Conservation (phyloP, 2,797 vertebrate genomes). For the Bradypodion ventrale region DNA sequence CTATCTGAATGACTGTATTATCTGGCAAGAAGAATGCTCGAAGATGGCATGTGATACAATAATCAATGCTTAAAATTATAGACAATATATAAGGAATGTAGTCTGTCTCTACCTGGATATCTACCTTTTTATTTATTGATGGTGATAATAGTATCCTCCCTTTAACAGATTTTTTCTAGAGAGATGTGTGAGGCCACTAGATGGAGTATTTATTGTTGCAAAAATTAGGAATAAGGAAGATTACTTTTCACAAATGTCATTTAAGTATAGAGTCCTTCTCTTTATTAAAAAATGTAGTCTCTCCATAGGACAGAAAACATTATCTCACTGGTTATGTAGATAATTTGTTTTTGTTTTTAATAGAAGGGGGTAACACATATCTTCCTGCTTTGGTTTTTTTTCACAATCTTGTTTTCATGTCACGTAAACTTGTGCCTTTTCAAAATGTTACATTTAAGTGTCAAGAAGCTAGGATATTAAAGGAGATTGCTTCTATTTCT, state of each 20-base stretch:
- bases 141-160: neutral
- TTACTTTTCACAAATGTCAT: conserved; percentile 9
- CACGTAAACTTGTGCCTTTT: neutral
- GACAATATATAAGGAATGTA: conserved; percentile 8
- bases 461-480: neutral
- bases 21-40: conserved; percentile 44
- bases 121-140: conserved; percentile 16
- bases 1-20: conserved; percentile 47
- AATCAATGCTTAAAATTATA: conserved; percentile 30
- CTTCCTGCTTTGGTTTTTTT: neutral
- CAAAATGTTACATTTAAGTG: neutral
- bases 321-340: neutral
- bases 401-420: conserved; percentile 4
- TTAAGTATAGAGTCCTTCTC: conserved; percentile 18
- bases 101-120: neutral
- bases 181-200: conserved; percentile 71
- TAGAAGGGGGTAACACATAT: neutral
- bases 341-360: conserved; percentile 9
- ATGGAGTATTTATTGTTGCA: conserved; percentile 74
- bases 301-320: neutral
- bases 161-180: conserved; percentile 51
- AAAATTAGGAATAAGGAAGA: conserved; percentile 36
- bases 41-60: conserved; percentile 36
- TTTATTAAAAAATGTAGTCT: conserved; percentile 6
- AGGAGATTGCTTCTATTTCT: conserved; percentile 11